A percentile compares a stretch with the other conserved stretches of the same genome.
These are phyloP conservation scores for Dallia pectoralis DNA, from an alignment of 2,797 vertebrate genomes.

Conservation along the genomic window DNA sequence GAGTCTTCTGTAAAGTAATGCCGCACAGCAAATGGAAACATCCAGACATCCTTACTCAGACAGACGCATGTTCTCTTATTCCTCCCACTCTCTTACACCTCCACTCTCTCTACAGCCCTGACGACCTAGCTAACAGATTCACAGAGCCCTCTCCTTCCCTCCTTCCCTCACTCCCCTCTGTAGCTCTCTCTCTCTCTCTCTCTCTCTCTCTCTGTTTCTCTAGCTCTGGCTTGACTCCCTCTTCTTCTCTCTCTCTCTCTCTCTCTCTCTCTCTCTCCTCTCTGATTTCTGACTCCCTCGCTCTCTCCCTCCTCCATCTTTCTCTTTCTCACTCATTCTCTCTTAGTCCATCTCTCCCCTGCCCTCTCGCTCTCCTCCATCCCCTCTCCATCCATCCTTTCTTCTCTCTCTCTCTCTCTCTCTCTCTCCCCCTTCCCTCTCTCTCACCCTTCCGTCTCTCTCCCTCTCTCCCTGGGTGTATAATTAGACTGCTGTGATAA, in stretches of 20 bases:
- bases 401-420: constrained; percentile 5
- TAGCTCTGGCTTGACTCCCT: background rate
- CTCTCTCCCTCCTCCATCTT: constrained; percentile 18
- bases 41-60: constrained; percentile 57
- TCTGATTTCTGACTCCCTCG: constrained; percentile 37
- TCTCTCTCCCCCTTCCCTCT: constrained; percentile 20
- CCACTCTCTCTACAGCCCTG: constrained; percentile 9
- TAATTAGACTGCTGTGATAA: constrained; percentile 73
- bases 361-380: constrained; percentile 36
- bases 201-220: constrained; percentile 61
- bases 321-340: constrained; percentile 14
- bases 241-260: constrained; percentile 56
- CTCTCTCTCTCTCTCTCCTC: constrained; percentile 50
- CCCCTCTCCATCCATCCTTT: constrained; percentile 58
- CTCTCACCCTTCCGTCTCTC: constrained; percentile 15
- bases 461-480: constrained; percentile 50
- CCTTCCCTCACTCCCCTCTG: background rate
- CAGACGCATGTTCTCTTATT: constrained; percentile 13
- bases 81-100: constrained; percentile 20
- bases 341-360: constrained; percentile 57
- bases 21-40: constrained; percentile 47
- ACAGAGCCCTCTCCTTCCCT: constrained; percentile 23
- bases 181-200: constrained; percentile 28
- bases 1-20: constrained; percentile 26
- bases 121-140: constrained; percentile 26